Evolutionary conservation across 2,888 invertebrate genomes (phyloP).

Genomic region (Ochropleura plecta): DNA sequence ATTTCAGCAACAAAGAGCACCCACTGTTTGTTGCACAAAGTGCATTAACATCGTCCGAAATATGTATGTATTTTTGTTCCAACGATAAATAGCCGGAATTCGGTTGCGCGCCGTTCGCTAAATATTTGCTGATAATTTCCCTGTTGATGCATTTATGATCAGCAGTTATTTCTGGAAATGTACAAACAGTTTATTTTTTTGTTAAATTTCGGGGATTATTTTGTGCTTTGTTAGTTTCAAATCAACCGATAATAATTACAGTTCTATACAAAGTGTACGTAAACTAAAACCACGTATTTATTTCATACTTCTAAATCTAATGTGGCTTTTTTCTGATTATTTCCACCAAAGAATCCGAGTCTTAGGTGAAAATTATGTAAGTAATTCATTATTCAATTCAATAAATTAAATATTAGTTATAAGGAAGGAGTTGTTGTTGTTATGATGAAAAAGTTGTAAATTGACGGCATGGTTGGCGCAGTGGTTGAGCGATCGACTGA

Average conservation of each 20-base stretch:
- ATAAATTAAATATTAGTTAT: too few species aligned
- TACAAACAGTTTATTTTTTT: slow-evolving; percentile 21
- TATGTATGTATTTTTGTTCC: slow-evolving; percentile 81
- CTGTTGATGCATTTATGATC: slow-evolving; percentile 71
- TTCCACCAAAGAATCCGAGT: too few species aligned
- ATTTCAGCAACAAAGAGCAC: slow-evolving; percentile 24
- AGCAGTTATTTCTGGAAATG: slow-evolving; percentile 60
- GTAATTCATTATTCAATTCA: too few species aligned
- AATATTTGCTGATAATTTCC: slow-evolving; percentile 74
- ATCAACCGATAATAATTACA: neutral
- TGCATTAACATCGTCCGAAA: slow-evolving; percentile 84
- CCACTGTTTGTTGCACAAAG: slow-evolving; percentile 70
- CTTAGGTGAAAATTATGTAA: too few species aligned
- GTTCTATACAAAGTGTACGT: too few species aligned
- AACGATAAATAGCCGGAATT: slow-evolving; percentile 82
- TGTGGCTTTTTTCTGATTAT: too few species aligned
- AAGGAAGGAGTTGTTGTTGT: too few species aligned
- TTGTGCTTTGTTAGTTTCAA: neutral
- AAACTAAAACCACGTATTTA: too few species aligned
- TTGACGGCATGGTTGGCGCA: too few species aligned
- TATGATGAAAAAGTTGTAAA: too few species aligned
- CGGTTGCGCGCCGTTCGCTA: slow-evolving; percentile 71
- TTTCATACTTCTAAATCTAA: too few species aligned
- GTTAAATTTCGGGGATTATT: neutral
- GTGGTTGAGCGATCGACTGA: too few species aligned